Conservation (phyloP, 53 echinoderm and acorn worm genomes). For the Zoroaster sp. region DNA sequence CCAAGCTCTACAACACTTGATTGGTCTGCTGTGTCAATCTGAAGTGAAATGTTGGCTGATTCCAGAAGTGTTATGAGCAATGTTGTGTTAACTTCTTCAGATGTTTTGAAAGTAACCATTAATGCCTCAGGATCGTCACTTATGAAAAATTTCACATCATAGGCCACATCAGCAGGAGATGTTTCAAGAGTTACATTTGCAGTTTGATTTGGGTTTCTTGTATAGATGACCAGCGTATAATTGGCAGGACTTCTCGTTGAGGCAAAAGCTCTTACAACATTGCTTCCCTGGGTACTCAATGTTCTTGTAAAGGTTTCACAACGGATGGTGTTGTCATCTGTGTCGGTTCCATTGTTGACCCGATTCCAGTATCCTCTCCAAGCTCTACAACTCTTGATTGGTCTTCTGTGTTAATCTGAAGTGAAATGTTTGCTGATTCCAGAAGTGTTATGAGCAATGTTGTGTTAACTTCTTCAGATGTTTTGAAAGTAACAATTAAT, state of each 20-base stretch:
- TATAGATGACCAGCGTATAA: conserved; percentile 18
- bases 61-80: not conserved
- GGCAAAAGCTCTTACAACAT: conserved; percentile 4
- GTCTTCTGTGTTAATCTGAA: not conserved
- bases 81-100: not conserved
- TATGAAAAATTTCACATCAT: not conserved
- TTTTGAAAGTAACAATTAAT: not conserved
- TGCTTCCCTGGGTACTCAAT: not conserved
- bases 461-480: not conserved
- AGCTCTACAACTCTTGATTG: not conserved
- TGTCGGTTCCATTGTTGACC: not conserved
- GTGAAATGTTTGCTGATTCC: not conserved
- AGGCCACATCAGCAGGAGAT: not conserved
- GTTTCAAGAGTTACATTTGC: not conserved
- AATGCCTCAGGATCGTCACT: conserved; percentile 3
- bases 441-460: not conserved
- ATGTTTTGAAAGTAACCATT: not conserved
- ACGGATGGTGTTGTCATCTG: too few species aligned
- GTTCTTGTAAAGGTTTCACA: not conserved
- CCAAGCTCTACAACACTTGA: not conserved
- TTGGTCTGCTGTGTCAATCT: not conserved
- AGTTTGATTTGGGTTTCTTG: conserved; percentile 16
- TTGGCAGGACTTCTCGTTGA: conserved; percentile 6
- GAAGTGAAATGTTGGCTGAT: not conserved
- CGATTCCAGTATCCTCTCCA: not conserved